Percentiles rank a stretch among this genome's conserved stretches.
phyloP scores from a whole-genome alignment of 2,888 invertebrate species.

The Trissoscelio sp. region DNA sequence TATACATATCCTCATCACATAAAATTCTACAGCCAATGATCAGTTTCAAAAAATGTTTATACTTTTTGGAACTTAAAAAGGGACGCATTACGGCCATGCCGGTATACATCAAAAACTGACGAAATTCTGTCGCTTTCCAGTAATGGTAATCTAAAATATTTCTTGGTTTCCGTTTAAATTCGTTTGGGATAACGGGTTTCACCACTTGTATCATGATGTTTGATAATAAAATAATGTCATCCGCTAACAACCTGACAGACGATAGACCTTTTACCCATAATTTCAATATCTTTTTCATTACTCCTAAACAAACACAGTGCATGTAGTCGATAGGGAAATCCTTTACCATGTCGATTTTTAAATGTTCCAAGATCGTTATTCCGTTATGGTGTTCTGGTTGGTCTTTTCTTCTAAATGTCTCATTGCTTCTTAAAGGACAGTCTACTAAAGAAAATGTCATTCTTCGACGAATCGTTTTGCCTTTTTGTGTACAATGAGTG shows the following conservation, averaged over 20 bases:
- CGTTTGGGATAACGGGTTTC: constrained; percentile 32
- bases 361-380: constrained; percentile 21
- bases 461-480: constrained; percentile 12
- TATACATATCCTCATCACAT: constrained; percentile 29
- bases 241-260: background rate
- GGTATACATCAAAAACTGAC: constrained; percentile 33
- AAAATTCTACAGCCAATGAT: constrained; percentile 63
- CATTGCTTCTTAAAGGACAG: constrained; percentile 19
- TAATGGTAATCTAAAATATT: constrained; percentile 46
- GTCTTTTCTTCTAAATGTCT: constrained; percentile 16
- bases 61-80: constrained; percentile 25
- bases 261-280: constrained; percentile 23
- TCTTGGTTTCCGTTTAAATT: constrained; percentile 34
- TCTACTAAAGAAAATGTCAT: constrained; percentile 35
- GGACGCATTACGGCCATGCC: constrained; percentile 4
- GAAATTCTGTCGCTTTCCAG: constrained; percentile 73
- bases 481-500: constrained; percentile 18
- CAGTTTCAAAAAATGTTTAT: constrained; percentile 70
- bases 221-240: constrained; percentile 36
- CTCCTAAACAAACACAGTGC: background rate
- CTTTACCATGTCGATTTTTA: constrained; percentile 38
- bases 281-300: constrained; percentile 37
- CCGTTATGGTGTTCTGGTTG: constrained; percentile 29
- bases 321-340: constrained; percentile 45
- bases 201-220: constrained; percentile 10